Evolutionary conservation across 2,888 invertebrate genomes (phyloP), one percentile per base, ranked within the genome.

Genomic region (Philaethria dido): DNA sequence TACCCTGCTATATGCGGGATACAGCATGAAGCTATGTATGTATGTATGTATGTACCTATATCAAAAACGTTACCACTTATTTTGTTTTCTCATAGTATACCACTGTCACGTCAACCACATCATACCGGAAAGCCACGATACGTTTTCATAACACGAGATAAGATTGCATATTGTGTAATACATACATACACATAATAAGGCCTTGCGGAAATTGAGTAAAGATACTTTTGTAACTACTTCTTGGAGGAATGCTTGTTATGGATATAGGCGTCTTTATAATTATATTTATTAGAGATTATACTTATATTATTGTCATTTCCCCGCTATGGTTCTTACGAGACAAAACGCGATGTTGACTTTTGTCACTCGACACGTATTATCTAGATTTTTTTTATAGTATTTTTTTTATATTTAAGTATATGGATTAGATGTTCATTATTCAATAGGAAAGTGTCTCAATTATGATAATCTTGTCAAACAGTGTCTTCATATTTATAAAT

Each of bases 131-230:
- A 39, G 20, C 20, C 45, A 45, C 59, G 16, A 45, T 29, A n/a
- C n/a, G 59, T 44, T 44, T 44, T 60, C 59, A 44, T 45, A 60
- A 44, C 45, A 44, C 59, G 59, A 29, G 16, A 44, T 60, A 60
- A 44, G 59, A 45, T 44, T 44, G 25, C 59, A 29, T 45, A 33
- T 52, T 52, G 52, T 57, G 39, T n/a, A 57, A 42, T 20, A 57
- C 39, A 22, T 9, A 57, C 39, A 39, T 39, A 39, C 39, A 39
- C n/a, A n/a, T n/a, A n/a, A n/a, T n/a, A n/a, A n/a, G n/a, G n/a
- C n/a, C 47, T 20, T 25, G 50, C 50, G 50, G 50, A 50, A 50
- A 50, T 50, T 50, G 25, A 50, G 50, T 25, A 50, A 50, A 25
- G 25, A n/a, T 20, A 47, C 25, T 50, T 25, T 25, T 25, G 50